Base-by-base conservation (phyloP, 2,113 vertebrate species). In the Progne subis region DNA sequence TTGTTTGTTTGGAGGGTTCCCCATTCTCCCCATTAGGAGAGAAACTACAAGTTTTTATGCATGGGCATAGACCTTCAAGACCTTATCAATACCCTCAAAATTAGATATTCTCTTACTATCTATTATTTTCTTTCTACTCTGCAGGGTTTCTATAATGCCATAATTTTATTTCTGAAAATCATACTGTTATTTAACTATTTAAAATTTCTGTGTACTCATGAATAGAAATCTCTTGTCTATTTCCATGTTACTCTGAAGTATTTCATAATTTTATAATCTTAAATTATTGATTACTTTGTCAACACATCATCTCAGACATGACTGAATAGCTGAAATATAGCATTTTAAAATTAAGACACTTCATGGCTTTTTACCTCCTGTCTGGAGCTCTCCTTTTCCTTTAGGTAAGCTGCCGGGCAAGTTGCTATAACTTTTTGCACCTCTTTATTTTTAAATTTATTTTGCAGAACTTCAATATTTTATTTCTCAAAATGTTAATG, bases 191-290 rank as follows among this genome's bases (percentile, higher is more conserved):
- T 82, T 82, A 60, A 5, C 37, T 57, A 34, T 46, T 87, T 87
- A 26, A 69, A 81, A 43, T 57, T 50, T 4, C 12, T 47, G 1
- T 3, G 0, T 60, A 24, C 6, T 5, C 7, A 0, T 4, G 3
- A 53, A 50, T 17, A 29, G 9, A 26, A n/a, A 46, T 68, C 4
- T 80, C 18, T 29, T 59, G 21, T 2, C 2, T 50, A 41, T 77
- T 90, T 85, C 17, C 74, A 47, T 16, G 3, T 32, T 55, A 16
- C 37, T n/a, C 23, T 46, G 57, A 50, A 14, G 6, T 34, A 31
- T 23, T 63, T 80, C 7, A 37, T 34, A 56, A 56, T 46, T 41
- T 83, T 70, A 50, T 12, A 37, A 43, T 23, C 21, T 26, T 34
- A 68, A 78, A 52, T 69, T 71, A 60, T 25, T 24, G 12, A 46